These are phyloP conservation scores for Leistus spinibarbis DNA, from an alignment of 2,888 invertebrate species.

Conservation along the genomic window DNA sequence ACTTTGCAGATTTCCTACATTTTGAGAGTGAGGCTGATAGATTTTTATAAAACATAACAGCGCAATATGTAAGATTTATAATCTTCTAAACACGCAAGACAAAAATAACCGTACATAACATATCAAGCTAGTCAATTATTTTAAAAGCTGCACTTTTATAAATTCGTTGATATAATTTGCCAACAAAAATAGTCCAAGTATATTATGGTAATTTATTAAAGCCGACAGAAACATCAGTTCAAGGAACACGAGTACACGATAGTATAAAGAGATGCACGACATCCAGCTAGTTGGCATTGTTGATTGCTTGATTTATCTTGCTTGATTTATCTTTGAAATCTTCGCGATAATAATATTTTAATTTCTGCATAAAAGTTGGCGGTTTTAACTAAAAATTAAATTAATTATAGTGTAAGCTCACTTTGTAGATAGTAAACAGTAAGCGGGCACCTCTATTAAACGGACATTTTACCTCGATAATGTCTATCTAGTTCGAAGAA, in stretches of 20 bases:
- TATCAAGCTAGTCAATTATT: not conserved
- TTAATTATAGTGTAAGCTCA: no score
- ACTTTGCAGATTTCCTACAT: no score
- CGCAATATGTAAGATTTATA: no score
- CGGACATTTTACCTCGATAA: no score
- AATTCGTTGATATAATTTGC: not conserved
- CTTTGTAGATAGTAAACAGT: no score
- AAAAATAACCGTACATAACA: not conserved
- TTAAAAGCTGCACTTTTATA: not conserved
- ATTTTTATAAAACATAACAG: no score
- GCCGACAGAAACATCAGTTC: not conserved
- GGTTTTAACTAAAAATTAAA: not conserved
- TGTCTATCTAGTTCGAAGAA: no score
- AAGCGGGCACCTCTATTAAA: no score
- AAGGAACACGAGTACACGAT: not conserved
- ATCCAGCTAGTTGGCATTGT: not conserved
- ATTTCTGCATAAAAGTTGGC: not conserved
- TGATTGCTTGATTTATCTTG: not conserved
- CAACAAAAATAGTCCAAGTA: not conserved
- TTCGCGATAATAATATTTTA: not conserved
- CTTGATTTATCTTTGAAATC: not conserved
- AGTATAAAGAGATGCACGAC: not conserved
- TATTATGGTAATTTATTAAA: not conserved
- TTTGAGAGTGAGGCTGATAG: no score
- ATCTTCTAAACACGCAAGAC: not conserved